Percentiles rank a stretch among this genome's conserved stretches.
These are phyloP conservation scores for honey bee (Apis mellifera) DNA, from an alignment of 1,140 invertebrate genomes.

Conservation along the genomic window Amel_HAv3.1 CM009934.2:12764001-12764500, in stretches of 20 bases:
- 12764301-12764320: not conserved
- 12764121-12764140: conserved; percentile 91
- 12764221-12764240: conserved; percentile 43
- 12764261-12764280: conserved; percentile 30
- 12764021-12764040: conserved; percentile 90
- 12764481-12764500: too few species aligned
- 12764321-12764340: too few species aligned
- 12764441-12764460: too few species aligned
- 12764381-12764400: not conserved
- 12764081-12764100: conserved; percentile 88
- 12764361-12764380: too few species aligned
- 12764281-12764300: conserved; percentile 39
- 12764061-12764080: conserved; percentile 89
- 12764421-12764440: too few species aligned
- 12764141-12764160: conserved; percentile 87
- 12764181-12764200: conserved; percentile 81
- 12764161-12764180: conserved; percentile 85
- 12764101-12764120: conserved; percentile 95
- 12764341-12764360: not conserved
- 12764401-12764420: not conserved
- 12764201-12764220: conserved; percentile 75
- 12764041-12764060: conserved; percentile 89
- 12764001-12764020: conserved; percentile 92
- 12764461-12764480: too few species aligned
- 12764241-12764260: conserved; percentile 33